Evolutionary conservation across 1,140 invertebrate species (phyloP), one percentile per base, ranked within the genome.

Genomic region (Coptotermes formosanus): DNA sequence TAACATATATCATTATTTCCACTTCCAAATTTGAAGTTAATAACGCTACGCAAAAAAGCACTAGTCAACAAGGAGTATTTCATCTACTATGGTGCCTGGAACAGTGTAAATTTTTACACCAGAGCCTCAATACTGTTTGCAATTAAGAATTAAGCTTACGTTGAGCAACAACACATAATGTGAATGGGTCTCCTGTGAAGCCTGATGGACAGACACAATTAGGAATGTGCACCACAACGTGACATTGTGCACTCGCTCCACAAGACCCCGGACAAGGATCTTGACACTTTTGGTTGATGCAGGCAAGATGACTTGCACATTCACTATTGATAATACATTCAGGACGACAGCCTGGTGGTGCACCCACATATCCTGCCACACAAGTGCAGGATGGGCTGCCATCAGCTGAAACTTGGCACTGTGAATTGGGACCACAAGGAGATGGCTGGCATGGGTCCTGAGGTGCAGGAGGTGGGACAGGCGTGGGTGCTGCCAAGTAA

Each of bases 151-250:
- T 0, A 44, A 44, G 55, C 90, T 89, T 82, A 90, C 89, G 69
- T 88, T 86, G 55, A 89, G 88, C 86, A 91, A 91, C 75, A 38
- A 55, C 25, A 23, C 86, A 86, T 21, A 83, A 89, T 85, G 92
- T 92, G 88, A 96, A 96, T 16, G 96, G 94, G 91, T 97, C 92
- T 64, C 96, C 96, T 85, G 92, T 93, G 88, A 93, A 95, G 59
- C 94, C 94, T 43, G 90, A 87, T 87, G 92, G 90, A 90, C 96
- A 97, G 59, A 92, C 91, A 89, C 96, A 97, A 87, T 94, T 93
- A 43, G 96, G 94, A 44, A 94, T 92, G 90, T 97, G 96, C 89
- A 94, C 95, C 1, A 95, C 91, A 59, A 96, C 94, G 86, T 94
- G 91, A 90, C 96, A 97, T 52, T 94, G 90, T 3, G 96, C 94